These are phyloP conservation scores for Thalassaphorura encarpata DNA, from an alignment of 1,140 invertebrate species.

Conservation along the genomic window DNA sequence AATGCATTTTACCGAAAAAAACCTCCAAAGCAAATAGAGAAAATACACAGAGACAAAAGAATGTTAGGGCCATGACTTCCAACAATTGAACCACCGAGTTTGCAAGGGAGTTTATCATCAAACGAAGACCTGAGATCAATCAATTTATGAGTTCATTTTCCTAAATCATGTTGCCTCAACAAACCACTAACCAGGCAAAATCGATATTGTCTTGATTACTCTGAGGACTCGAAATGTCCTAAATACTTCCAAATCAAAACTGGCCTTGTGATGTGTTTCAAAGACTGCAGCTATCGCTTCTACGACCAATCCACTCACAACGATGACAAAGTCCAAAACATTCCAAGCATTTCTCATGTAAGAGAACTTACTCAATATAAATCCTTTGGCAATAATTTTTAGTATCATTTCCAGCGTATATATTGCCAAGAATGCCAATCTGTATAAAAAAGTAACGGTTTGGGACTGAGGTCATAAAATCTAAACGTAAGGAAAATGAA, in stretches of 20 bases:
- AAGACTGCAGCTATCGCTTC: constrained; percentile 52
- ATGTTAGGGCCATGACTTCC: constrained; percentile 89
- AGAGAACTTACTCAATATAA: constrained; percentile 89
- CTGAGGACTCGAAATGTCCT: constrained; percentile 87
- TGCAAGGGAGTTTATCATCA: constrained; percentile 89
- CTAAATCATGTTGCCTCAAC: neutral
- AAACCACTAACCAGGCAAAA: constrained; percentile 74
- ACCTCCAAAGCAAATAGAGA: constrained; percentile 84
- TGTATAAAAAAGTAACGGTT: constrained; percentile 42
- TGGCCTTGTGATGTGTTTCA: too few species aligned
- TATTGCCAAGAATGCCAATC: constrained; percentile 89
- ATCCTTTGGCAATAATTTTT: constrained; percentile 89
- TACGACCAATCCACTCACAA: constrained; percentile 83
- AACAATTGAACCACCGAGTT: constrained; percentile 89
- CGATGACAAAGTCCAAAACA: constrained; percentile 92
- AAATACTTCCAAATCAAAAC: constrained; percentile 79
- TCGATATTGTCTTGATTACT: constrained; percentile 91
- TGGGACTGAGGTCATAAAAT: neutral
- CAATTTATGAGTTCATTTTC: constrained; percentile 4
- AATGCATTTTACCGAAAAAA: constrained; percentile 81
- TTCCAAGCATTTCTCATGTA: constrained; percentile 95
- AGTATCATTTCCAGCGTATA: constrained; percentile 93
- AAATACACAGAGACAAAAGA: constrained; percentile 94
- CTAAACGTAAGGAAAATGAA: neutral
- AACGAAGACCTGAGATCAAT: constrained; percentile 75